Evolutionary conservation across 2,888 invertebrate genomes (phyloP).

Genomic region (Chloroclysta siterata): DNA sequence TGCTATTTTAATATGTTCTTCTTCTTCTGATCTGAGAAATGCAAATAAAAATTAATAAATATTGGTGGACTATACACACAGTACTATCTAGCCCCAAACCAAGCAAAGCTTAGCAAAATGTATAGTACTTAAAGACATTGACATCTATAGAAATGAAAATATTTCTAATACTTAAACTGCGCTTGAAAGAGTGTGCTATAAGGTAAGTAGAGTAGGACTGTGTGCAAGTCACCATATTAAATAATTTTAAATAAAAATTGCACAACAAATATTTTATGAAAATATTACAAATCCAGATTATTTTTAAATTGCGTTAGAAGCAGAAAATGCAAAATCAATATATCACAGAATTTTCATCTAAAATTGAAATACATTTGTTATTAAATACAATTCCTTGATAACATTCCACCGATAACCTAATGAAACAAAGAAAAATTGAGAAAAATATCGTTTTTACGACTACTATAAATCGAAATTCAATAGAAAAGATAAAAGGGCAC

Average conservation of each 20-base stretch:
- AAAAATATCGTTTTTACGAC: constrained; percentile 62
- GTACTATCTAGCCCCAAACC: too few species aligned
- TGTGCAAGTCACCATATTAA: too few species aligned
- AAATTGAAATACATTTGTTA: constrained; percentile 5
- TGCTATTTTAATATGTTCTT: not conserved
- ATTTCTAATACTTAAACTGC: too few species aligned
- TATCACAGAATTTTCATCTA: not conserved
- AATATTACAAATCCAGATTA: not conserved
- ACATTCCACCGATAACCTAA: constrained; percentile 38
- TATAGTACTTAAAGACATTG: too few species aligned
- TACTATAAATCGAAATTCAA: constrained; percentile 59
- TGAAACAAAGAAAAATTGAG: constrained; percentile 54
- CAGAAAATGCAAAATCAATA: constrained; percentile 3
- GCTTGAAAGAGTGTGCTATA: too few species aligned
- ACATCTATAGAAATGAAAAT: too few species aligned
- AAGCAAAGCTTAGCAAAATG: too few species aligned
- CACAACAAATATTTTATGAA: not conserved
- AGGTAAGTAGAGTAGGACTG: too few species aligned
- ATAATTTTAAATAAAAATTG: too few species aligned
- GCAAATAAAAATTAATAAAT: not conserved
- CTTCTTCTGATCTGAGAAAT: not conserved
- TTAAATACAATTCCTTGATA: constrained; percentile 30
- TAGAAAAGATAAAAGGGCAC: constrained; percentile 56
- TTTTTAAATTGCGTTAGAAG: not conserved
- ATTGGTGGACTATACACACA: too few species aligned